Evolutionary conservation across 1,140 invertebrate genomes (phyloP), one percentile per base, ranked within the genome.

Genomic region (Thaumatotibia leucotreta): DNA sequence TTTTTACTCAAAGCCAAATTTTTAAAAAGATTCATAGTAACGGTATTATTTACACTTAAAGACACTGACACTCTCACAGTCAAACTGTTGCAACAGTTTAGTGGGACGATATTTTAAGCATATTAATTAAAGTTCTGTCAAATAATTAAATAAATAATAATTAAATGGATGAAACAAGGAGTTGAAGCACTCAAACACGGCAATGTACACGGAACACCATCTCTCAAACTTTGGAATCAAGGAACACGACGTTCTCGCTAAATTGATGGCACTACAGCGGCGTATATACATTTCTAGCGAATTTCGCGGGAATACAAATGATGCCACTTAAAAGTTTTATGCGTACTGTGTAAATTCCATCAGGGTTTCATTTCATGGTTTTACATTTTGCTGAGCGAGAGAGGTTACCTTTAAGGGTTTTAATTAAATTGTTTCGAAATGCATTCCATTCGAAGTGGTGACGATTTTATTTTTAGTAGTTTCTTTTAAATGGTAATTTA

Each of bases 241-340:
- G 33, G 23, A 24, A 10, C 39, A 29, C 39, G 23, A 32, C 27
- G 24, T n/a, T 45, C 6, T 35, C 35, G 10, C 24, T 8, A 27
- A 32, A 27, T 65, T 65, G 49, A 52, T 31, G 63, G 29, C 63
- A 50, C 27, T 31, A 33, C 10, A 27, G 17, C n/a, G 49, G 35
- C 39, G 24, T 52, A 31, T 50, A 65, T 54, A 14, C 29, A 32
- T 52, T 31, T 17, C 17, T 22, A n/a, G n/a, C 14, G 45, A 77
- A 75, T 68, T 74, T 73, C 68, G 68, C 69, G 66, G 49, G 82
- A 83, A 86, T 83, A 86, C 83, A 84, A 87, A 87, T 72, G 82
- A 80, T 70, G 66, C 75, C 76, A 83, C 81, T 86, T 87, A 85
- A 80, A 83, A 89, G 75, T 89, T 89, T 87, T 82, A 89, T 83